These are phyloP conservation scores for Erebia ligea DNA, from an alignment of 2,888 invertebrate species.

Conservation along the genomic window DNA sequence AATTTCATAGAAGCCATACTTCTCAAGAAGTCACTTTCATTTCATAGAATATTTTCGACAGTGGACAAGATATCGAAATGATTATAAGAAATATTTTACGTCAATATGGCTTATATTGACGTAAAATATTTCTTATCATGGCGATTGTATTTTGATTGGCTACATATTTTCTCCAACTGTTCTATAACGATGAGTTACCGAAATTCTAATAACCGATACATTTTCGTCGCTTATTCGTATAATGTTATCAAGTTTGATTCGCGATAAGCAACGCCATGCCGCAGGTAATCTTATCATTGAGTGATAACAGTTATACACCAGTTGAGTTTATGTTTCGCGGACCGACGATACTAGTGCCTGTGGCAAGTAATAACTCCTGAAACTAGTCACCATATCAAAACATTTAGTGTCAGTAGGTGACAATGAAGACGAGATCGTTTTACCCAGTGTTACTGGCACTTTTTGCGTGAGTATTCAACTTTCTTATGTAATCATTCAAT, in stretches of 20 bases:
- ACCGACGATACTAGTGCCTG: constrained; percentile 67
- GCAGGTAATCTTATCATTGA: constrained; percentile 79
- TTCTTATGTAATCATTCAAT: neutral
- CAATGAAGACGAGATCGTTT: constrained; percentile 63
- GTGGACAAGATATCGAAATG: neutral
- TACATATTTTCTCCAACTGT: constrained; percentile 7
- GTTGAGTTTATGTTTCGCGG: constrained; percentile 73
- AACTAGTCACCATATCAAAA: constrained; percentile 54
- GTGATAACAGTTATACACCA: constrained; percentile 82
- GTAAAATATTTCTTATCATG: constrained; percentile 19
- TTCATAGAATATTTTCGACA: constrained; percentile 19
- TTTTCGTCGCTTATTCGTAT: constrained; percentile 64
- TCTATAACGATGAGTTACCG: constrained; percentile 19
- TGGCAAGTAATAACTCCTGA: constrained; percentile 64
- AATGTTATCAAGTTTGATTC: constrained; percentile 76
- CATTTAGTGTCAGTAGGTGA: constrained; percentile 47
- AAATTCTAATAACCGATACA: constrained; percentile 49
- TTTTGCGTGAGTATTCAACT: constrained; percentile 63
- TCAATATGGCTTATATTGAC: constrained; percentile 10
- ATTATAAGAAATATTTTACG: constrained; percentile 17
- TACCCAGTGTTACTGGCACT: constrained; percentile 60
- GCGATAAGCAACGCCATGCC: constrained; percentile 77
- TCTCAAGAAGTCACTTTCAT: neutral
- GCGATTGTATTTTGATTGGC: constrained; percentile 13
- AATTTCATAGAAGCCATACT: constrained; percentile 11